Percentiles rank a stretch among this genome's conserved stretches.
These are phyloP conservation scores for Eutolmus rufibarbis DNA, from an alignment of 2,888 invertebrate species.

Conservation along the genomic window DNA sequence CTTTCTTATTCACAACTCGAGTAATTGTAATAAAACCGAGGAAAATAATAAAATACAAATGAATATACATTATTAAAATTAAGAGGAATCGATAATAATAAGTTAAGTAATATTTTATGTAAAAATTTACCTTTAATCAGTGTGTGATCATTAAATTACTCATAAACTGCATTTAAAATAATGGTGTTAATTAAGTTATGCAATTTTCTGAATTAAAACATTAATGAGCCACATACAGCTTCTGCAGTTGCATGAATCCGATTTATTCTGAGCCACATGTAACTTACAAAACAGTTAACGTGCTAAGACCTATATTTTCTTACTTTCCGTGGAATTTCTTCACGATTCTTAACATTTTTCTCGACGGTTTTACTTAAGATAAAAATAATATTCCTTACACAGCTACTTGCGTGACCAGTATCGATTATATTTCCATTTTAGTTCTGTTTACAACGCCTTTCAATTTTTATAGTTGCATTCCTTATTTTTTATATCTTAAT, in stretches of 20 bases:
- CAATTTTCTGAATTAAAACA: background rate
- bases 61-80: too few species aligned
- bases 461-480: background rate
- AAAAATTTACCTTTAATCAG: background rate
- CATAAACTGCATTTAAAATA: background rate
- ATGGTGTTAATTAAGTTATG: background rate
- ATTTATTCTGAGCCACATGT: background rate
- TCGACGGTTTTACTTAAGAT: background rate
- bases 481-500: too few species aligned
- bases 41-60: background rate
- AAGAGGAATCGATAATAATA: too few species aligned
- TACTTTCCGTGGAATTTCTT: background rate
- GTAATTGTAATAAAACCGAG: background rate
- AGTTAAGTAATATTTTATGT: too few species aligned
- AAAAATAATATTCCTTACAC: background rate
- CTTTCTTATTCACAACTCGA: background rate
- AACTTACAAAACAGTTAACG: background rate
- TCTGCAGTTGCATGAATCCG: background rate
- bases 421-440: background rate
- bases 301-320: background rate
- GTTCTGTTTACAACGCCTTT: background rate
- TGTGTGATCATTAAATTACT: background rate
- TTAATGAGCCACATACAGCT: background rate
- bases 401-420: background rate
- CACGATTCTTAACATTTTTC: background rate